Base-by-base conservation (phyloP, 64 coral and sea anemone species). In the Astreopora myriophthalma region DNA sequence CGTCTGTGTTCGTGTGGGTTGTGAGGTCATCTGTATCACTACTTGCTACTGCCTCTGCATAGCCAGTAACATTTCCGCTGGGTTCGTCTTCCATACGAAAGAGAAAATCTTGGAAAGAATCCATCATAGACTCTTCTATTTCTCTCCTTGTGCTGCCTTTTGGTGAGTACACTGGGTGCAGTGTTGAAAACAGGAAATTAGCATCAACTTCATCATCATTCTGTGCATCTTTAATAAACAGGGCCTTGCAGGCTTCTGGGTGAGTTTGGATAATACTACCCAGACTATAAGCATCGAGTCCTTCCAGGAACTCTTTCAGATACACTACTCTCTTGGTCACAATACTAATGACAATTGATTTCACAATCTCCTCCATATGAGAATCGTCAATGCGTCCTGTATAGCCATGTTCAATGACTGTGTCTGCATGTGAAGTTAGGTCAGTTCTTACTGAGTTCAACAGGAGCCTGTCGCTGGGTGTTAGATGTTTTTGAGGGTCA, bases 281-380 rank as follows among this genome's bases (percentile, higher is more conserved):
- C 58, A 86, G 46, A 70, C 84, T 65, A 86, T 69, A 86, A 14
- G 7, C 13, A 71, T 69, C 34, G 9, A 86, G 36, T 57, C 84
- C 84, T 23, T 42, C 34, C 66, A 86, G 25, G 34, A 86, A 86
- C 29, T 86, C 63, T 26, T 75, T 75, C 35, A 81, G 28, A 49
- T 81, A 34, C 26, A 81, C 40, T 34, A 92, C 42, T 25, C 90
- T 86, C 58, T 32, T 66, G 30, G 42, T 86, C 32, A 92, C 37
- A 39, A 94, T 80, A 63, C 86, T 89, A 34, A 94, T 60, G 8
- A 64, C 51, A 65, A 94, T 69, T 69, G 92, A 87, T 67, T 81
- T 60, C 28, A 67, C 26, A 49, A 74, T 84, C 73, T 88, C 61
- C 76, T 72, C 92, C 5, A 61, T 48, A 48, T 85, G 86, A 46